phyloP scores from a whole-genome alignment of 2,888 invertebrate species.

The Isoperla grammatica region DNA sequence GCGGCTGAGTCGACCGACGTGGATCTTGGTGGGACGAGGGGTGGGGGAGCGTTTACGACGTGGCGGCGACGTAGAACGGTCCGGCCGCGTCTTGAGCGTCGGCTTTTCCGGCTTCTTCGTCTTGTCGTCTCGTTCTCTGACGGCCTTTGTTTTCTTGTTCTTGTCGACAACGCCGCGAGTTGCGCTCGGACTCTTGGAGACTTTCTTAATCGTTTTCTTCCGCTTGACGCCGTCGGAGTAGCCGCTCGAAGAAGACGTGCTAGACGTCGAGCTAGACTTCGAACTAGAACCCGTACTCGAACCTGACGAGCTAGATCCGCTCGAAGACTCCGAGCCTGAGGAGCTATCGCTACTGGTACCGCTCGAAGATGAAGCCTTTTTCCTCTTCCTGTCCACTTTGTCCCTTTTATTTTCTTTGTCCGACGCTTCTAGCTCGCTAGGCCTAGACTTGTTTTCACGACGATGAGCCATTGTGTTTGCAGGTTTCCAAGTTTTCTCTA shows the following conservation, averaged over 20 bases:
- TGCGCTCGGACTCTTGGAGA: slow-evolving; percentile 22
- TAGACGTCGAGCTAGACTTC: slow-evolving; percentile 60
- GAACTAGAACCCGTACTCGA: slow-evolving; percentile 37
- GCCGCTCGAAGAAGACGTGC: slow-evolving; percentile 72
- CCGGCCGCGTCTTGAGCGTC: slow-evolving; percentile 42
- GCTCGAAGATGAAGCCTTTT: slow-evolving; percentile 68
- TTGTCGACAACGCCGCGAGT: slow-evolving; percentile 38
- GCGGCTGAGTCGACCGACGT: slow-evolving; percentile 85
- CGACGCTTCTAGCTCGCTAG: slow-evolving; percentile 51
- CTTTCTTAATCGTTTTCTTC: slow-evolving; percentile 53
- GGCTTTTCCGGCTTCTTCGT: slow-evolving; percentile 45
- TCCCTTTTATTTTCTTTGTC: slow-evolving; percentile 70
- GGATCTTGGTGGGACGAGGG: slow-evolving; percentile 87
- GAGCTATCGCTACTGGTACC: slow-evolving; percentile 66
- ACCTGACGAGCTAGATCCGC: slow-evolving; percentile 46
- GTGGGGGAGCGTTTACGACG: slow-evolving; percentile 72
- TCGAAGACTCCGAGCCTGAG: slow-evolving; percentile 58
- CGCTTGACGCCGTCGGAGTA: slow-evolving; percentile 61
- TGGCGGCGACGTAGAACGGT: slow-evolving; percentile 53
- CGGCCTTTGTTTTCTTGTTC: slow-evolving; percentile 34
- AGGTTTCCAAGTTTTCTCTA: too few species aligned
- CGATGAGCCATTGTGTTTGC: too few species aligned
- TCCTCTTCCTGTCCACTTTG: slow-evolving; percentile 55
- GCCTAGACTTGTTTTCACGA: too few species aligned
- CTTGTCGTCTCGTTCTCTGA: slow-evolving; percentile 39